Evolutionary conservation across 2,888 invertebrate genomes (phyloP).

Genomic region (Tachystola acroxantha): DNA sequence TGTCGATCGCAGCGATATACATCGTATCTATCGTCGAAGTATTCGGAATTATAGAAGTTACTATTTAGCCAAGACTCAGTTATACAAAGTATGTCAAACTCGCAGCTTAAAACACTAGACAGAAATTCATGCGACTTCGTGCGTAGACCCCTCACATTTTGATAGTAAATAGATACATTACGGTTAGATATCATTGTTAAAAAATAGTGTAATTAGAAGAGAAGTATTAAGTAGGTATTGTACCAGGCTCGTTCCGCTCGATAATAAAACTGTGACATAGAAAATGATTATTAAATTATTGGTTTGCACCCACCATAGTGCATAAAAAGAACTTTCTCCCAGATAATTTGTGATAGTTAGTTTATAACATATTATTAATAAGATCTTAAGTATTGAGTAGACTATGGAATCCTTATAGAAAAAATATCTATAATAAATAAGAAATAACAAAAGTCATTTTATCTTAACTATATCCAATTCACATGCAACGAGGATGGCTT

Average conservation of each 20-base stretch:
- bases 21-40: slow-evolving; percentile 8
- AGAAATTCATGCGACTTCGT: slow-evolving; percentile 13
- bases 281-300: too few species aligned
- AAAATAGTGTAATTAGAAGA: not conserved
- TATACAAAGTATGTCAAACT: slow-evolving; percentile 13
- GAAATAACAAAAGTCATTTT: slow-evolving; percentile 5
- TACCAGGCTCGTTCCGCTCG: too few species aligned
- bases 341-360: too few species aligned
- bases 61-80: slow-evolving; percentile 11
- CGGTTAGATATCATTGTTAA: not conserved
- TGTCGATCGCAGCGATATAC: slow-evolving; percentile 9
- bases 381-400: not conserved
- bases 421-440: not conserved
- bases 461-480: slow-evolving; percentile 2
- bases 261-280: too few species aligned
- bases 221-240: too few species aligned
- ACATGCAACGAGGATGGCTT: not conserved
- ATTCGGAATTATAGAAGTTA: slow-evolving; percentile 11
- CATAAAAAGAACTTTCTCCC: too few species aligned
- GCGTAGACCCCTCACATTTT: slow-evolving; percentile 14
- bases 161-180: slow-evolving; percentile 10
- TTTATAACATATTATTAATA: not conserved
- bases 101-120: slow-evolving; percentile 2
- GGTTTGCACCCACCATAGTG: too few species aligned
- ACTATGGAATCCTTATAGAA: not conserved